These are phyloP conservation scores for Calidris pugnax DNA, from an alignment of 2,113 vertebrate species.

Conservation along the genomic window DNA sequence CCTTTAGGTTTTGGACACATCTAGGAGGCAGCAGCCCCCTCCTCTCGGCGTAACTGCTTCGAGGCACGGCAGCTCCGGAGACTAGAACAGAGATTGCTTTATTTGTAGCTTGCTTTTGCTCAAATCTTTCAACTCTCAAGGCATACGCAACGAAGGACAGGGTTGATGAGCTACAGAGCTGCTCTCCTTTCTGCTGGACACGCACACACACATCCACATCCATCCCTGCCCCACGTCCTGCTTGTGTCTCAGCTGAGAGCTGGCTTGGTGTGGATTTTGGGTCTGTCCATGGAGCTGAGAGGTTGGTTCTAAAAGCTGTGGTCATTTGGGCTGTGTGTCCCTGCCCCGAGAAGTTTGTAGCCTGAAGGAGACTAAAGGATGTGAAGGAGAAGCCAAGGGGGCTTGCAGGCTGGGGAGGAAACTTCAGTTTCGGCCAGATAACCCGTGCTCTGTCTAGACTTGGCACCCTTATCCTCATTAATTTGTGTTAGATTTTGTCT, in stretches of 20 bases:
- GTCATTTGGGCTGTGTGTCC: background rate
- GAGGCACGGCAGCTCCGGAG: background rate
- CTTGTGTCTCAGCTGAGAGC: background rate
- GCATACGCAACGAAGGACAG: constrained; percentile 8
- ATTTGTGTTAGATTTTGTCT: background rate
- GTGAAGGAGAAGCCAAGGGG: background rate
- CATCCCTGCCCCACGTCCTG: background rate
- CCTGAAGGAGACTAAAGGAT: background rate
- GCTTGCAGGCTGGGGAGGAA: background rate
- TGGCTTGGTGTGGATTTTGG: background rate
- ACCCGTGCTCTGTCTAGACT: background rate
- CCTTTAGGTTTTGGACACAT: background rate
- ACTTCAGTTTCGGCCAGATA: accelerated
- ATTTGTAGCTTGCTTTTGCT: background rate
- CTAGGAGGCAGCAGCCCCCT: background rate
- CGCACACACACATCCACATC: background rate
- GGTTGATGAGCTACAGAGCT: background rate
- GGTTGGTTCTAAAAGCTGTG: background rate
- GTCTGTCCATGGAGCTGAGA: background rate
- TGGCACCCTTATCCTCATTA: background rate
- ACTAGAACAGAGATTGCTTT: background rate
- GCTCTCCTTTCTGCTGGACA: background rate
- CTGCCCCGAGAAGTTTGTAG: background rate
- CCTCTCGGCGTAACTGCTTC: background rate
- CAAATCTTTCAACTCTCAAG: background rate